Conservation (phyloP, 1,140 invertebrate species). For the Phocides pigmalion region DNA sequence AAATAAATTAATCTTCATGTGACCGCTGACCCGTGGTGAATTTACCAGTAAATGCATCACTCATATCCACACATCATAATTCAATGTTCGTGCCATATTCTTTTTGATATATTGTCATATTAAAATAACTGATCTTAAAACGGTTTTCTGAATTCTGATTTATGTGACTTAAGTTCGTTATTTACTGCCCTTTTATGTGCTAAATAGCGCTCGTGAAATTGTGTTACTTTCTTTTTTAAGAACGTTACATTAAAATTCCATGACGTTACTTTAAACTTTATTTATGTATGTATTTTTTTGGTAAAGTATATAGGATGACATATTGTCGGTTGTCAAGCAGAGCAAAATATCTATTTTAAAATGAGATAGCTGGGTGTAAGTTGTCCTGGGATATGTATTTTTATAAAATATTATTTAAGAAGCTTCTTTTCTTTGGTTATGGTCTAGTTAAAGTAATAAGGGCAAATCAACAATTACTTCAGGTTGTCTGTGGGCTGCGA, state of each 20-base stretch:
- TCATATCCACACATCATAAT: constrained; percentile 15
- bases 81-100: constrained; percentile 14
- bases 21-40: not conserved
- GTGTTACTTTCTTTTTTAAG: not conserved
- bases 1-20: not conserved
- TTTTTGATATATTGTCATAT: constrained; percentile 1
- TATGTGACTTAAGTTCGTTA: constrained; percentile 10
- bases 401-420: no score
- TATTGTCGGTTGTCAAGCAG: no score
- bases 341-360: no score
- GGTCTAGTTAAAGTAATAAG: no score
- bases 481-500: no score
- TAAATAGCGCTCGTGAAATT: constrained; percentile 22
- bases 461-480: no score
- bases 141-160: constrained; percentile 16
- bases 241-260: not conserved
- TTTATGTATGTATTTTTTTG: not conserved
- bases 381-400: no score
- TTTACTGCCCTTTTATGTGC: constrained; percentile 14
- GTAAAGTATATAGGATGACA: no score
- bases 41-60: not conserved
- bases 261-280: no score
- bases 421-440: no score
- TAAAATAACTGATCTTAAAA: constrained; percentile 10
- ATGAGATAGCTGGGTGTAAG: no score